Conservation (phyloP, 2,113 vertebrate genomes). For the Eonycteris spelaea region DNA sequence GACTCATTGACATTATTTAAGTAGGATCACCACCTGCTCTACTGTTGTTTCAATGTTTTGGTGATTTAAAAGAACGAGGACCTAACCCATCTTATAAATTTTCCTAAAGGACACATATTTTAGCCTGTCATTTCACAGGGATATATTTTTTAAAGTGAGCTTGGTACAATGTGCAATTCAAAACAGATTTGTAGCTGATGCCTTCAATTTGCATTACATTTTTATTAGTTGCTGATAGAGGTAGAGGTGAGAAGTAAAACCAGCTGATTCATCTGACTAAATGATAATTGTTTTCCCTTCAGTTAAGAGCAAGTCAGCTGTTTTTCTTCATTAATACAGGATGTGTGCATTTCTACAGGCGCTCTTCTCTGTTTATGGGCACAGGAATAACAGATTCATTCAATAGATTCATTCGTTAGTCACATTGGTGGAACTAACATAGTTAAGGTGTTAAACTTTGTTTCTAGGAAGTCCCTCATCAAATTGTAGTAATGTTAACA, state of each 20-base stretch:
- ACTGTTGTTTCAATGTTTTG: slow-evolving; percentile 66
- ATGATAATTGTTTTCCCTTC: slow-evolving; percentile 51
- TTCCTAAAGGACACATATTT: slow-evolving; percentile 64
- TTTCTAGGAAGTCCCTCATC: background rate
- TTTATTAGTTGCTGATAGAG: slow-evolving; percentile 47
- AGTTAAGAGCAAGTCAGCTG: background rate
- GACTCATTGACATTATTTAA: background rate
- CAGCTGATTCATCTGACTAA: background rate
- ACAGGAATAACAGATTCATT: background rate
- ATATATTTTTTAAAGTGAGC: slow-evolving; percentile 63
- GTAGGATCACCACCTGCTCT: slow-evolving; percentile 41
- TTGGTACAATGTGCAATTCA: background rate
- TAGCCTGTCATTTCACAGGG: slow-evolving; percentile 70
- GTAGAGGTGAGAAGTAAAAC: background rate
- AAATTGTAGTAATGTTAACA: background rate
- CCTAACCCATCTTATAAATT: slow-evolving; percentile 73
- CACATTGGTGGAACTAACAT: background rate
- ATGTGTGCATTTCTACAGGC: background rate
- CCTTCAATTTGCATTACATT: slow-evolving; percentile 26
- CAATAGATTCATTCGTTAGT: background rate
- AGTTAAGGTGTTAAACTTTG: background rate
- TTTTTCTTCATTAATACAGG: slow-evolving; percentile 42
- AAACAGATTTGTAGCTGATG: slow-evolving; percentile 48
- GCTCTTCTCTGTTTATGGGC: background rate
- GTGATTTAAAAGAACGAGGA: slow-evolving; percentile 73